Evolutionary conservation across 2,888 invertebrate genomes (phyloP), one percentile per base, ranked within the genome.

Genomic region (Fragum fragum): DNA sequence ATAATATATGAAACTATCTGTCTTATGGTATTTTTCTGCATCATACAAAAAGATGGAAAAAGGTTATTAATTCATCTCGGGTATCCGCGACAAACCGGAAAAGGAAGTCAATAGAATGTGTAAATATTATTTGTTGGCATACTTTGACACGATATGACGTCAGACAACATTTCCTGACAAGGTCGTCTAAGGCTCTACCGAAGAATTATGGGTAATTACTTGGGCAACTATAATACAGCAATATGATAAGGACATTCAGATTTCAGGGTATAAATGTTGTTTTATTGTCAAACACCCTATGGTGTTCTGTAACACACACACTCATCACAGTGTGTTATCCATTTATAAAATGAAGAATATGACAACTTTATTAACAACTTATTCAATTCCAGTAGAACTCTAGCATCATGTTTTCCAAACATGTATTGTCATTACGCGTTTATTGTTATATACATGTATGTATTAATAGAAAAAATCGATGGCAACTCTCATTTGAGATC

Each of bases 91-190:
- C 6, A 14, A n/a, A 66, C 66, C 66, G 66, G 66, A 66, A 66
- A 26, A 26, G 42, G 66, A 66, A 39, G 66, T 66, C 66, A 66
- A 42, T 42, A 66, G 66, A 66, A 66, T 23, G 26, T 66, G 66
- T 66, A 39, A 66, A 66, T 66, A 66, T 66, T 66, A 66, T 66
- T 42, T 66, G 66, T 66, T 66, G 66, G 42, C 66, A 39, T 66
- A 39, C 21, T 42, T 66, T 42, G 66, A 42, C 66, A 66, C 66
- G 42, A 39, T 66, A 66, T 66, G 66, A 66, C 66, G 66, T 66
- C 66, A 66, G 66, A 26, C 66, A 42, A 66, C 66, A 66, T 29
- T 42, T 66, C 66, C 66, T 66, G 66, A 66, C 66, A 66, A 61
- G 61, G 61, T 61, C 61, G 61, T 61, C 61, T 14, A 11, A 26